These are phyloP conservation scores for Opisthocomus hoazin DNA, from an alignment of 2,113 vertebrate species.

Conservation along the genomic window DNA sequence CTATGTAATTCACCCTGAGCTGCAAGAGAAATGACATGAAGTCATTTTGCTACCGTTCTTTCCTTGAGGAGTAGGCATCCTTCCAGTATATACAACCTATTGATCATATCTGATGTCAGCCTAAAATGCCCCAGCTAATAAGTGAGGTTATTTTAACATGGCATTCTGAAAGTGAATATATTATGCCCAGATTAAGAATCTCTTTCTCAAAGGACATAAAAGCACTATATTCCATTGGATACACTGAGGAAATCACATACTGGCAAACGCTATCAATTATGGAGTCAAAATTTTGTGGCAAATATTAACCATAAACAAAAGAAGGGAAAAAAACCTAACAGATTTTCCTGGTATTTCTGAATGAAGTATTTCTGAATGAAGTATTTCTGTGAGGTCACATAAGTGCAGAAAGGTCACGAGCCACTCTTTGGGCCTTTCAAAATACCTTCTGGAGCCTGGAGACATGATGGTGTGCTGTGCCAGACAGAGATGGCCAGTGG, in stretches of 20 bases:
- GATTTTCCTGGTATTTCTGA: neutral
- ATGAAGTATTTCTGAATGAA: neutral
- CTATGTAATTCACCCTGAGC: neutral
- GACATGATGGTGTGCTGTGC: neutral
- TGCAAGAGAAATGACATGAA: neutral
- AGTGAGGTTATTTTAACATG: neutral
- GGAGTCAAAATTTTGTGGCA: neutral
- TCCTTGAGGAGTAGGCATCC: neutral
- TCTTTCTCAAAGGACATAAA: neutral
- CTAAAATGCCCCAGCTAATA: neutral
- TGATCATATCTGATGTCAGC: neutral
- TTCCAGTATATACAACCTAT: neutral
- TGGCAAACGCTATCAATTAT: neutral
- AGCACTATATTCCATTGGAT: neutral
- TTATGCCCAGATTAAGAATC: neutral
- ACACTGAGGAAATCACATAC: neutral
- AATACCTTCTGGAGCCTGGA: neutral
- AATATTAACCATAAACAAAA: neutral
- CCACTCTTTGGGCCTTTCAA: neutral
- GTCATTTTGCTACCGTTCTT: neutral
- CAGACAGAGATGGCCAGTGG: fast-evolving
- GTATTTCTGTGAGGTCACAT: neutral
- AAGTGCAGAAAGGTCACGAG: neutral
- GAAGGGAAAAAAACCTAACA: neutral
- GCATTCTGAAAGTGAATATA: neutral